Base-by-base conservation (phyloP, 1,140 invertebrate species). In the Lerema accius region DNA sequence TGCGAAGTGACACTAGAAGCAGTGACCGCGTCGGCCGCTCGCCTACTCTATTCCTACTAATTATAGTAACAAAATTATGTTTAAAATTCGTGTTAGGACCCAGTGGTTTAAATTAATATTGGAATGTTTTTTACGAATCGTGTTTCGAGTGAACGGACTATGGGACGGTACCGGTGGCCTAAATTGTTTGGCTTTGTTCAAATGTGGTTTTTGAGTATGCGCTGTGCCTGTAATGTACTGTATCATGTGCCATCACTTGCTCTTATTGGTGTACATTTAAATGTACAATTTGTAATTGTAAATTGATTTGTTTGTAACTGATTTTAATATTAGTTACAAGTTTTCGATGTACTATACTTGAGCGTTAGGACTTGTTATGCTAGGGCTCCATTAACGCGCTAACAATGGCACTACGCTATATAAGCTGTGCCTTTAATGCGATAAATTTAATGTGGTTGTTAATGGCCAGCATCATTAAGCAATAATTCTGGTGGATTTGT, bases 31-130 rank as follows among this genome's bases (percentile, higher is more conserved):
- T 56, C 53, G 53, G 15, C 23, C 40, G 53, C 53, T 43, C 51
- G 51, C 51, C 51, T 58, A 58, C 43, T 58, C 40, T 58, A 58
- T 58, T 58, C 53, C 53, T 58, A 58, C 40, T 58, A 58, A 58
- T 58, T 58, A 58, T 58, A 58, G 56, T 43, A 50, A 53, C 35
- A 37, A 62, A 61, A 58, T 58, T 58, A 45, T 45, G 26, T 58
- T 26, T 45, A 42, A 58, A 58, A 45, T 16, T 17, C 53, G 53
- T 58, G 40, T 58, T 45, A 40, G 53, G 53, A 45, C 40, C 1
- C 17, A 17, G 49, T 16, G 53, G 13, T 56, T 42, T 28, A 56
- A 26, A 42, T 55, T 56, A 16, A 45, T n/a, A 19, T 35, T 17
- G 53, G 53, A 13, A 26, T 32, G 13, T 15, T 43, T 56, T 55